Percentiles rank a stretch among this genome's conserved stretches.
phyloP scores from a whole-genome alignment of 2,113 vertebrate genomes.

The Perca fluviatilis region DNA sequence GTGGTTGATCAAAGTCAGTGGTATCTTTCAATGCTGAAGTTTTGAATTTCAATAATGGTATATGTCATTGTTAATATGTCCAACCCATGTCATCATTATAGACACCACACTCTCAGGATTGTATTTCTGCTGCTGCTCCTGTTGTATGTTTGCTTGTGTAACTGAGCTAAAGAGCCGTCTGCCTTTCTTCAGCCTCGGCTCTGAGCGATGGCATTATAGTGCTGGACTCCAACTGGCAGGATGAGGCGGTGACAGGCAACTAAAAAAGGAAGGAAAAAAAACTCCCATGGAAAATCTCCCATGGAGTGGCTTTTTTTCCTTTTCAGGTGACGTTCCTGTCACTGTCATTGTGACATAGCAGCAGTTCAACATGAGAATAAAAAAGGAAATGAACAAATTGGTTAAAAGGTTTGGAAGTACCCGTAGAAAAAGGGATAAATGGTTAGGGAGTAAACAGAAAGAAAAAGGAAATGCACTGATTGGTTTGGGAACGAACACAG shows the following conservation, averaged over 20 bases:
- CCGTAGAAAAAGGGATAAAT: slow-evolving; percentile 7
- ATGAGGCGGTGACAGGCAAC: neutral
- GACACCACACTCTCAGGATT: neutral
- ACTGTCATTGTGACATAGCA: neutral
- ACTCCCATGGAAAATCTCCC: neutral
- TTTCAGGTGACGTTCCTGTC: neutral
- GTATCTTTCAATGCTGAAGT: too few species aligned
- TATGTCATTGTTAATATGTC: neutral
- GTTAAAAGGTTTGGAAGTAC: slow-evolving; percentile 2
- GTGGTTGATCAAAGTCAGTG: neutral
- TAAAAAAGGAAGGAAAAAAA: neutral
- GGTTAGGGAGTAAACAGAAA: slow-evolving; percentile 15
- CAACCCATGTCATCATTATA: neutral
- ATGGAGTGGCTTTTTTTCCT: neutral
- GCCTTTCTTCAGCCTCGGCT: neutral
- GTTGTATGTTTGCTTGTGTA: neutral
- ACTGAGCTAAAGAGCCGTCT: slow-evolving; percentile 1
- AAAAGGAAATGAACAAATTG: slow-evolving; percentile 7
- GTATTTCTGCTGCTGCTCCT: neutral
- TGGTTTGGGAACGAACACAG: slow-evolving; percentile 35
- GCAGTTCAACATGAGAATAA: slow-evolving; percentile 9
- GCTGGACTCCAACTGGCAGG: slow-evolving; percentile 20
- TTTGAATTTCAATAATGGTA: neutral
- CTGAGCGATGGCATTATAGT: neutral
- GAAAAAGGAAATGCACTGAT: slow-evolving; percentile 27